phyloP scores from a whole-genome alignment of 2,797 vertebrate species.

The Falco concolor region DNA sequence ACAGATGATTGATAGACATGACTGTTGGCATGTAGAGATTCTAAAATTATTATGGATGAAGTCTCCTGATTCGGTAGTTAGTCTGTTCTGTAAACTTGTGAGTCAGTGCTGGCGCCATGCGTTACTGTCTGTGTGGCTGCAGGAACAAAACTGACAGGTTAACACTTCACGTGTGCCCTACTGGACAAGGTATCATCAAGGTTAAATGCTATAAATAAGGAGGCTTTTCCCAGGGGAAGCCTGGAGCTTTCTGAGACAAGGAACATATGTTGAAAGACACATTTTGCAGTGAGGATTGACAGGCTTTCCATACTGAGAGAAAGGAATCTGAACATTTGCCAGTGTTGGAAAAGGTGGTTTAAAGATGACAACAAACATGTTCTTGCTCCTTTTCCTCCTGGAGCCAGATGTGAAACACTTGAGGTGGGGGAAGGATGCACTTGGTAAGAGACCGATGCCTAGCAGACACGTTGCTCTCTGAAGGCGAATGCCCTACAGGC shows the following conservation, averaged over 20 bases:
- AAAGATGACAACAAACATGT: rapidly evolving
- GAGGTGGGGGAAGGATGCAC: neutral
- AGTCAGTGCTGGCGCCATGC: neutral
- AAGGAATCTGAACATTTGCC: neutral
- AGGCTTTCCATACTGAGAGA: neutral
- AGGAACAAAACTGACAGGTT: neutral
- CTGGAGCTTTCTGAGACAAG: neutral
- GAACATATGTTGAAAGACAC: neutral
- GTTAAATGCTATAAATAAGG: neutral
- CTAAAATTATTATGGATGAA: neutral
- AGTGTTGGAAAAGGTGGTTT: neutral
- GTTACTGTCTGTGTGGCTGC: neutral
- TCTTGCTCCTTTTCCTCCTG: neutral
- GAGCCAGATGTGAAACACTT: neutral
- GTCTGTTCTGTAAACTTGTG: rapidly evolving
- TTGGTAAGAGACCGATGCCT: neutral
- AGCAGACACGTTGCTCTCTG: rapidly evolving
- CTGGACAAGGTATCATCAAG: neutral
- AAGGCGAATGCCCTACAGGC: too few relatives aligned
- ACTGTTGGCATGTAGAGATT: neutral
- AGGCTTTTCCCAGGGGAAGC: neutral
- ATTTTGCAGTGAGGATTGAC: neutral
- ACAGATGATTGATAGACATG: neutral
- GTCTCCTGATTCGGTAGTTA: neutral
- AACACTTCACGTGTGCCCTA: neutral